A percentile compares a stretch with the other conserved stretches of the same genome.
phyloP scores from a whole-genome alignment of 2,113 vertebrate species.

The Ptychochromis oligacanthus region DNA sequence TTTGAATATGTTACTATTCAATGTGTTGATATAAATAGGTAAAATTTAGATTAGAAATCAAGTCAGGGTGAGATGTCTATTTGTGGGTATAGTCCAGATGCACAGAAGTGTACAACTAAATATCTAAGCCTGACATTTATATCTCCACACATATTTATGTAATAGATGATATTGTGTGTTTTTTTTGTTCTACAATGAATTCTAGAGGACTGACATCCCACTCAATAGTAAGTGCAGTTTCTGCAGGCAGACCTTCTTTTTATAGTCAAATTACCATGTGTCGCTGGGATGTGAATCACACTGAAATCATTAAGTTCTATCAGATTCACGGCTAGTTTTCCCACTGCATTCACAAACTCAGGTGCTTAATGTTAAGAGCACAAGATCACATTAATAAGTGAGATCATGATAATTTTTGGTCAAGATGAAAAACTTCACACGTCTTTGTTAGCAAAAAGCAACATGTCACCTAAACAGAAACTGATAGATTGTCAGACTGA shows the following conservation, averaged over 20 bases:
- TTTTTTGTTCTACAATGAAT: constrained; percentile 2
- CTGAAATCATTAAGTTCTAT: background rate
- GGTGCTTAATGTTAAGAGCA: background rate
- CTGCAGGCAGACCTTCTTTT: constrained; percentile 13
- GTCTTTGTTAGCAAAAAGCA: background rate
- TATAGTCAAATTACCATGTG: background rate
- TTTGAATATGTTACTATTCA: constrained; percentile 16
- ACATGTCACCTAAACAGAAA: constrained; percentile 6
- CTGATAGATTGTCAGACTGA: constrained; percentile 30
- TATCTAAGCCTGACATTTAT: background rate
- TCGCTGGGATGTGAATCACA: background rate
- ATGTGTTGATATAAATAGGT: constrained; percentile 4
- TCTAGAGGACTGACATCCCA: background rate
- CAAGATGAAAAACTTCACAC: background rate
- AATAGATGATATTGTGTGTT: background rate
- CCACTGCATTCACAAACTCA: background rate
- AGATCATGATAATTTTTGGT: background rate
- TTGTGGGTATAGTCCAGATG: background rate
- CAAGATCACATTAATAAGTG: background rate
- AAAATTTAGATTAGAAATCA: background rate
- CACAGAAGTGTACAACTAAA: background rate
- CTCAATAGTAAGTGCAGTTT: background rate
- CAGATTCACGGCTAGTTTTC: background rate
- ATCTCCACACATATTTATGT: background rate
- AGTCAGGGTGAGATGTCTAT: background rate